Evolutionary conservation across 2,797 vertebrate genomes (phyloP), one percentile per base, ranked within the genome.

Genomic region (Tragopan temminckii): DNA sequence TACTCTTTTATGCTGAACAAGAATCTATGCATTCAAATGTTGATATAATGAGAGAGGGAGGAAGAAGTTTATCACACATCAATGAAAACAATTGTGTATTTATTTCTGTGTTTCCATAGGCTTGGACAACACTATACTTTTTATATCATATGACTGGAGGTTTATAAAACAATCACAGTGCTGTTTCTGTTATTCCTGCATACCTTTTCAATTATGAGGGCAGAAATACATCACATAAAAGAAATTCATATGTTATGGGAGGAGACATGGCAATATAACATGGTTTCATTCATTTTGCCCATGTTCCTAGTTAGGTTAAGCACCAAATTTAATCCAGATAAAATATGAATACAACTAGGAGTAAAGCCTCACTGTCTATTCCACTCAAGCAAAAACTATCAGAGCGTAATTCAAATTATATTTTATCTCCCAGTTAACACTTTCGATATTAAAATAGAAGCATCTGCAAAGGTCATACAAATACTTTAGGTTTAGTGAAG

Each of bases 1-100:
- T 86, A 77, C 58, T 61, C 93, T 93, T 94, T 96, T 94, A 89
- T 93, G 69, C 80, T 94, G 61, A 92, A 90, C 57, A 70, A 84
- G 82, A 95, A 93, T 91, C 58, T 79, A 42, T 89, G 77, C 46
- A 74, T 89, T 91, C 83, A 27, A 77, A 38, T 80, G 61, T 71
- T 94, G 93, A 82, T 61, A 43, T 77, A 90, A 61, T 67, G 35
- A 57, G 94, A 92, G 42, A 46, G 23, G 29, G 69, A 71, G 50
- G 80, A 58, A 84, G 58, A 91, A 80, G 31, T 68, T 83, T 86
- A 66, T 77, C 42, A 29, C 57, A 74, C 27, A 78, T 80, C 88
- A 90, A 24, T 94, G 50, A 91, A 96, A 95, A 76, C 43, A 81
- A 61, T 46, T 78, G 94, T 72, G 72, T 95, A 93, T 95, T 89